phyloP scores from a whole-genome alignment of 2,797 vertebrate genomes.

The Streptopelia turtur region DNA sequence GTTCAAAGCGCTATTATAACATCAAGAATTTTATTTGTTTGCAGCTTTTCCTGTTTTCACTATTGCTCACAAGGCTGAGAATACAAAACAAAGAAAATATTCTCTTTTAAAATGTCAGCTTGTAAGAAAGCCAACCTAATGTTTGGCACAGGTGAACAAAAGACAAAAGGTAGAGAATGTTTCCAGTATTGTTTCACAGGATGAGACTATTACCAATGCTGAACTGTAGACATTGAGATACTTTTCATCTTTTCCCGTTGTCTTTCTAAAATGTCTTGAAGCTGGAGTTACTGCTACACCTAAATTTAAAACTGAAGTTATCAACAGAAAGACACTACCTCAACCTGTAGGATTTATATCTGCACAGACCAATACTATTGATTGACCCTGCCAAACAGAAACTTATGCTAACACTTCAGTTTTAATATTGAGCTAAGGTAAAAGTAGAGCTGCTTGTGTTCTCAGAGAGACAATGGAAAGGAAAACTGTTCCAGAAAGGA shows the following conservation, averaged over 20 bases:
- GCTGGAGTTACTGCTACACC: background rate
- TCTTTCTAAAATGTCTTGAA: background rate
- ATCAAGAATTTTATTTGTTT: background rate
- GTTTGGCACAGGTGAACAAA: background rate
- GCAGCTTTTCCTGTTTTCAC: background rate
- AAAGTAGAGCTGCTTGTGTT: background rate
- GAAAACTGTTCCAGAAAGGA: background rate
- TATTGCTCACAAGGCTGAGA: background rate
- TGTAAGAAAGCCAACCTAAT: background rate
- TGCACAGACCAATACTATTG: background rate
- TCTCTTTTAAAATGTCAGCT: background rate
- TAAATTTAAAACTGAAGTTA: slow-evolving; percentile 25
- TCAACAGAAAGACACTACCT: background rate
- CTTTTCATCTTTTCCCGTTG: background rate
- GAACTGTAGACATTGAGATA: background rate
- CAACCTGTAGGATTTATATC: background rate
- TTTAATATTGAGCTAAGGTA: background rate
- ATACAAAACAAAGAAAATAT: background rate
- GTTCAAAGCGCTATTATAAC: background rate
- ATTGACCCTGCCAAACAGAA: background rate
- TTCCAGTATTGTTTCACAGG: background rate
- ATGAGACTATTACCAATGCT: background rate
- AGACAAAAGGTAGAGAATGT: background rate
- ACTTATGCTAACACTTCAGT: background rate
- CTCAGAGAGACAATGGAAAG: background rate